Evolutionary conservation across 2,113 vertebrate species (phyloP), one percentile per base, ranked within the genome.

Genomic region (Turnix velox): DNA sequence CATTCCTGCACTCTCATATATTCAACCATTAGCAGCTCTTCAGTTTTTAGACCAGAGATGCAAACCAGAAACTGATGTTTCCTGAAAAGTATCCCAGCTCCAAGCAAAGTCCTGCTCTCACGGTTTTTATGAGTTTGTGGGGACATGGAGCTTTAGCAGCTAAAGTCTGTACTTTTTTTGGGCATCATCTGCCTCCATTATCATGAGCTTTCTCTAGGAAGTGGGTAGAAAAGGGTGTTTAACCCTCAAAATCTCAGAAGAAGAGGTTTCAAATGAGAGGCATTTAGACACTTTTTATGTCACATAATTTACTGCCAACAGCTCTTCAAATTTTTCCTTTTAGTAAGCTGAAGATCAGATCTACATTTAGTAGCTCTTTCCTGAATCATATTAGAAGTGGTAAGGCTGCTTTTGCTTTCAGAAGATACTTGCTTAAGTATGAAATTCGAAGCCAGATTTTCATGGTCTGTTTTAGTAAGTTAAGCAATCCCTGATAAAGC

Each of bases 1-100:
- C n/a, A 84, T 75, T 72, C 24, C 12, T 63, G 42, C 10, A 10
- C 3, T 71, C 9, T 51, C 1, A 0, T 28, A 4, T n/a, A 13
- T 76, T 80, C 59, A 68, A 37, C 5, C 4, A 1, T 1, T 15
- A 61, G 5, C 39, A 67, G 11, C 28, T 48, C 25, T 61, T 83
- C 27, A 84, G 28, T 5, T 65, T 52, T 61, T 48, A 61, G 6
- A 40, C 11, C 48, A 62, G 18, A 78, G 28, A 68, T 62, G 31
- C 17, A 74, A 83, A 81, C 14, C 3, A 73, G 54, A 83, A 76
- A 45, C 22, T 7, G 1, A 0, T 14, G 10, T 87, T 81, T 82
- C 68, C 81, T 88, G 18, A 87, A 88, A 74, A n/a, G 24, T 22
- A 33, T 31, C 31, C 20, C 8, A 37, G n/a, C 45, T 79, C 7